Conservation (phyloP, 2,113 vertebrate genomes). For the Rhynchopsitta pachyrhyncha region DNA sequence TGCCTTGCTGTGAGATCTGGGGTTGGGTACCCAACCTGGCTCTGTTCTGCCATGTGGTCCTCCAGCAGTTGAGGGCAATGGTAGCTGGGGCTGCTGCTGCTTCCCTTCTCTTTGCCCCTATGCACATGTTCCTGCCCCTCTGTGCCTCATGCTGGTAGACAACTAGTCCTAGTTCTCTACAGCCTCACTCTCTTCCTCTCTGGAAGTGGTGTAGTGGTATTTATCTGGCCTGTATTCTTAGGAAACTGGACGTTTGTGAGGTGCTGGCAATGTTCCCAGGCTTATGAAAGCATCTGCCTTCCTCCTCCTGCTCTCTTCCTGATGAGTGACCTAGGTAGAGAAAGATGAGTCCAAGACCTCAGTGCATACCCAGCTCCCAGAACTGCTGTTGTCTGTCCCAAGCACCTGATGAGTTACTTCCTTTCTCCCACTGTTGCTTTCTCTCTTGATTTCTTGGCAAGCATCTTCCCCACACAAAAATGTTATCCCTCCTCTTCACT, state of each 20-base stretch:
- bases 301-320: not conserved
- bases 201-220: not conserved
- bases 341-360: not conserved
- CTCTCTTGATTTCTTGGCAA: not conserved
- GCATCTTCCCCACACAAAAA: constrained; percentile 27
- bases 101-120: not conserved
- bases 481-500: constrained; percentile 1
- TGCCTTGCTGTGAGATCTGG: not conserved
- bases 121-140: not conserved
- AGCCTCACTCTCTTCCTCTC: not conserved
- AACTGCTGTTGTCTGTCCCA: not conserved
- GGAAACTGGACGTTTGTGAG: not conserved
- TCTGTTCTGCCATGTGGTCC: rapidly evolving
- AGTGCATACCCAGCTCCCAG: not conserved
- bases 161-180: not conserved
- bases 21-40: not conserved
- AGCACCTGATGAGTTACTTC: constrained; percentile 34
- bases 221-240: not conserved
- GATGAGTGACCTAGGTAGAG: not conserved
- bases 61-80: not conserved
- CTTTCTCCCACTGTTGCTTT: constrained; percentile 17
- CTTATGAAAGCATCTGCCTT: not conserved
- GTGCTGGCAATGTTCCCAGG: not conserved
- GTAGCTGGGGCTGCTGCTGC: not conserved
- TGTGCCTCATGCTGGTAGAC: not conserved